Conservation (phyloP, 2,113 vertebrate species). For the Cyprinus carpio region DNA sequence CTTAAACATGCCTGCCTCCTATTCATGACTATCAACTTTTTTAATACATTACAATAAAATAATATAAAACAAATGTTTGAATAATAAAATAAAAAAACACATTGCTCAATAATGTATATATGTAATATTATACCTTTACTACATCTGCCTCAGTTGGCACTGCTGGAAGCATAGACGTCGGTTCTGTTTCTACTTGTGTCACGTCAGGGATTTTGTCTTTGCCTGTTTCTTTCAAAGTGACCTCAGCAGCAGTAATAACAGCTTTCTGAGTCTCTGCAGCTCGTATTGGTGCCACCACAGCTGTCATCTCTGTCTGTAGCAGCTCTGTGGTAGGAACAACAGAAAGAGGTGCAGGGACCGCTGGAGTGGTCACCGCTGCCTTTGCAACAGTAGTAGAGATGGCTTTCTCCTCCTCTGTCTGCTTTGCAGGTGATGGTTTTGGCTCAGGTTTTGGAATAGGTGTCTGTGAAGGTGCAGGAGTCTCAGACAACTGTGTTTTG, state of each 20-base stretch:
- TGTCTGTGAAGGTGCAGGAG: conserved; percentile 39
- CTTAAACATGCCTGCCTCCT: neutral
- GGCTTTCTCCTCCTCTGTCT: conserved; percentile 39
- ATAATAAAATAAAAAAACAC: neutral
- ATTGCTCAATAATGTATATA: neutral
- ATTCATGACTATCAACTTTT: neutral
- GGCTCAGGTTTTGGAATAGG: neutral
- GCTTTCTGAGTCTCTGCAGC: conserved; percentile 5
- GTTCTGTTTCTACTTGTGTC: neutral
- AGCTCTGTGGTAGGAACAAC: conserved; percentile 45
- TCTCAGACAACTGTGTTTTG: conserved; percentile 57
- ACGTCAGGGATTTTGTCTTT: neutral
- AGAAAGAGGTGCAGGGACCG: conserved; percentile 6
- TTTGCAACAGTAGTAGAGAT: conserved; percentile 6
- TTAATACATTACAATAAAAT: neutral
- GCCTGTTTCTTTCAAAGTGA: conserved; percentile 23
- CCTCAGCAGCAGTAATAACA: neutral
- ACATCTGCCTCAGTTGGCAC: conserved; percentile 10
- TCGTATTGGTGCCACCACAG: conserved; percentile 15
- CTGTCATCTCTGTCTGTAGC: neutral
- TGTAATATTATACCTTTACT: conserved; percentile 8
- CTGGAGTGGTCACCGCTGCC: conserved; percentile 6
- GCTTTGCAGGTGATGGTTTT: conserved; percentile 39
- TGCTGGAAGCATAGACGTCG: neutral
- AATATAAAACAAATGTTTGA: neutral